A percentile compares a stretch with the other conserved stretches of the same genome.
Evolutionary conservation across 37 sponge, comb jelly and placozoan species (phyloP).

Genomic region (Halisarca cf. caerulea): DNA sequence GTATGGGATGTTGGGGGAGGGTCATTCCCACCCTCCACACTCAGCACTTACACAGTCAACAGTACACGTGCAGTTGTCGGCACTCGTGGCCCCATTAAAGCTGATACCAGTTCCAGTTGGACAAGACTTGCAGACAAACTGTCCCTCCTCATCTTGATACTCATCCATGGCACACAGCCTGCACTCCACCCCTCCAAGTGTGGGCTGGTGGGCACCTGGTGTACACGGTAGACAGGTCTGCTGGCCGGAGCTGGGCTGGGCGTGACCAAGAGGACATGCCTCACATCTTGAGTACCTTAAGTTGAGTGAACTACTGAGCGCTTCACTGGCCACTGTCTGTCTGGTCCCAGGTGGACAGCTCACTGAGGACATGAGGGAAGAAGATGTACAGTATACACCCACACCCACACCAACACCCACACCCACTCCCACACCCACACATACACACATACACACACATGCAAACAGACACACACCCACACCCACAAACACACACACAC

Average conservation of each 20-base stretch:
- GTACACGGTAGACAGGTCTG: background rate
- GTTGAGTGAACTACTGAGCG: background rate
- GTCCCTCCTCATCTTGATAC: background rate
- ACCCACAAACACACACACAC: too few relatives aligned
- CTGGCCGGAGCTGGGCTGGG: background rate
- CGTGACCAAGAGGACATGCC: background rate
- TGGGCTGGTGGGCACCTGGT: background rate
- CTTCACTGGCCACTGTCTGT: background rate
- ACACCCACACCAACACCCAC: too few relatives aligned
- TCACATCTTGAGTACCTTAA: background rate
- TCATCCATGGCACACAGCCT: background rate
- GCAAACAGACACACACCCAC: too few relatives aligned
- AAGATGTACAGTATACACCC: too few relatives aligned
- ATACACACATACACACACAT: too few relatives aligned
- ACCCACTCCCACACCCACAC: too few relatives aligned
- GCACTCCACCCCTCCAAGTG: background rate
- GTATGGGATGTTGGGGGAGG: too few relatives aligned
- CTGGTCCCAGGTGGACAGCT: background rate
- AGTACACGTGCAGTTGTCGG: too few relatives aligned
- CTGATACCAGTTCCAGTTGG: background rate
- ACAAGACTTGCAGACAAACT: conserved; percentile 5
- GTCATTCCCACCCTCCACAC: too few relatives aligned
- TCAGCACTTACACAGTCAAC: too few relatives aligned
- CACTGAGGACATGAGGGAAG: too few relatives aligned
- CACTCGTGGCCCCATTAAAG: too few relatives aligned